These are phyloP conservation scores for Pristionchus mayeri DNA, from an alignment of 2,888 invertebrate species.

Conservation along the genomic window DNA sequence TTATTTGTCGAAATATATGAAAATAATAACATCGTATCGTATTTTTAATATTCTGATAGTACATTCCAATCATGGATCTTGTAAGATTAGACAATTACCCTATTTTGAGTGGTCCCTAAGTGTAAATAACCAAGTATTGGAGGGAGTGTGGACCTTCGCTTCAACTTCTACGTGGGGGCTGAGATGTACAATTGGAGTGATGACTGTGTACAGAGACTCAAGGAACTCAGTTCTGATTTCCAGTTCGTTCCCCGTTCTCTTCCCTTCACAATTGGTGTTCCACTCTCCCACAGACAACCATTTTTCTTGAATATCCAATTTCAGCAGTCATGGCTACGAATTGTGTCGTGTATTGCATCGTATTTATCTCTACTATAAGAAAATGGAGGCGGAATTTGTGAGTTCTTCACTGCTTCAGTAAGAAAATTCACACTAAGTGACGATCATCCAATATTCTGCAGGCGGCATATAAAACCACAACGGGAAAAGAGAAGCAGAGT, in stretches of 20 bases:
- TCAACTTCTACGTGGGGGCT: neutral
- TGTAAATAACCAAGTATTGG: no score
- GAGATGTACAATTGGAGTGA: slow-evolving; percentile 4
- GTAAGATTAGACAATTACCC: no score
- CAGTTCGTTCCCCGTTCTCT: neutral
- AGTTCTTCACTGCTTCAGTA: no score
- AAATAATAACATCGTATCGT: no score
- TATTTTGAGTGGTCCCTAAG: no score
- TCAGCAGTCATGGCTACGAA: neutral
- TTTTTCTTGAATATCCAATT: no score
- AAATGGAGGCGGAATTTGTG: neutral
- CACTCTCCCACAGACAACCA: neutral
- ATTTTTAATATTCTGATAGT: no score
- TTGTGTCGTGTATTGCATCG: neutral
- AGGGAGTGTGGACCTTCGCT: no score
- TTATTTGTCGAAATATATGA: no score
- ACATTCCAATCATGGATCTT: no score
- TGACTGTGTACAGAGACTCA: neutral
- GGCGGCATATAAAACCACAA: neutral
- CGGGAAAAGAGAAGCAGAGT: neutral
- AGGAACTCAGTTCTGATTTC: neutral
- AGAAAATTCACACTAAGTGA: no score
- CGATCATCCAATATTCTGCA: neutral
- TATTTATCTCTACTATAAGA: neutral
- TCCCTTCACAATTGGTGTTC: neutral